phyloP scores from a whole-genome alignment of 1,140 invertebrate genomes.

The Scaptodrosophila lebanonensis region DNA sequence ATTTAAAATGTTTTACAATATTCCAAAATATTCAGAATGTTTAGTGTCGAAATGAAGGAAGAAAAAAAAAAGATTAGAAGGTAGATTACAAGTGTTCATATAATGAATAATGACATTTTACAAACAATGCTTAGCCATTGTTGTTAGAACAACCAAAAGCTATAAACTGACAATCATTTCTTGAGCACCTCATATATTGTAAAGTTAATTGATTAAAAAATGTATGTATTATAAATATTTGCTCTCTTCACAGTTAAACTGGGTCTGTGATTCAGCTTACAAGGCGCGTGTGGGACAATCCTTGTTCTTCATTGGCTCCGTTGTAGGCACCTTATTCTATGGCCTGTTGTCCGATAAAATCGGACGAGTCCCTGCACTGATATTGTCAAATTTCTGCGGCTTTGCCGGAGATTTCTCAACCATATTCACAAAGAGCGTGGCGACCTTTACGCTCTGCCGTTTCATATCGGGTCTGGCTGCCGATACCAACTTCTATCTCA shows the following conservation, averaged over 20 bases:
- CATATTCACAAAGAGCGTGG: slow-evolving; percentile 78
- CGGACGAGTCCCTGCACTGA: slow-evolving; percentile 80
- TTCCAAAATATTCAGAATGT: too few relatives aligned
- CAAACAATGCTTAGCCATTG: too few relatives aligned
- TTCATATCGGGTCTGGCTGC: slow-evolving; percentile 81
- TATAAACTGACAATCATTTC: too few relatives aligned
- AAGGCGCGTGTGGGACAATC: slow-evolving; percentile 81
- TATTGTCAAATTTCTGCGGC: slow-evolving; percentile 79
- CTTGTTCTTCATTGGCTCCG: slow-evolving; percentile 81
- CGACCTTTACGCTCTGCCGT: slow-evolving; percentile 78
- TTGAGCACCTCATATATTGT: too few relatives aligned
- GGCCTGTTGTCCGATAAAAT: slow-evolving; percentile 80
- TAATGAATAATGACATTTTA: too few relatives aligned
- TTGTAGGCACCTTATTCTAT: slow-evolving; percentile 80
- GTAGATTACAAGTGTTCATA: too few relatives aligned
- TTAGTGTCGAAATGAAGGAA: too few relatives aligned
- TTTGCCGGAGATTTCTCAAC: slow-evolving; percentile 80
- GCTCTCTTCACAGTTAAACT: slow-evolving; percentile 78
- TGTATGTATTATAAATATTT: too few relatives aligned
- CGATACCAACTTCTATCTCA: slow-evolving; percentile 81
- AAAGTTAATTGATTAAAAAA: too few relatives aligned
- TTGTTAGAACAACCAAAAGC: too few relatives aligned
- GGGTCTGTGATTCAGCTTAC: slow-evolving; percentile 81
- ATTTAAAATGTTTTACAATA: too few relatives aligned
- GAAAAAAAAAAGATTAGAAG: too few relatives aligned